Evolutionary conservation across 2,797 vertebrate species (phyloP), one percentile per base, ranked within the genome.

Genomic region (Orestias chungarensis): DNA sequence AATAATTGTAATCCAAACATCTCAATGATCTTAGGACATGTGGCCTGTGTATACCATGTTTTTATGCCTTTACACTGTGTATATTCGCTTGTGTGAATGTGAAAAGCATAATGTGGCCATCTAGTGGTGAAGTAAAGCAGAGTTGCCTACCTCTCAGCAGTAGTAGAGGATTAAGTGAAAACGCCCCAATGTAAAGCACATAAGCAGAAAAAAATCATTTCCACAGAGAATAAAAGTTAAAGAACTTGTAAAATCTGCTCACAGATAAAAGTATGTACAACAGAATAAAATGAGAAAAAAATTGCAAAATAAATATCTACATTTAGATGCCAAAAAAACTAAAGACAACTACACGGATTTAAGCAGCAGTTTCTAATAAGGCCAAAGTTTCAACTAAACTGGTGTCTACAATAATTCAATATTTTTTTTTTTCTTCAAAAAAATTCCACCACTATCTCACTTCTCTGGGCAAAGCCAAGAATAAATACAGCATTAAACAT

Each of bases 401-500:
- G 81, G 80, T 70, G 71, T 50, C 71, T 83, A 72, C 54, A 81
- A 78, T 38, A 55, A 55, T 67, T 50, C 33, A 27, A 20, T 4
- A 27, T n/a, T n/a, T n/a, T n/a, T n/a, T n/a, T n/a, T n/a, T n/a
- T n/a, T n/a, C n/a, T n/a, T n/a, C n/a, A n/a, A n/a, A n/a, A n/a
- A n/a, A n/a, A n/a, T n/a, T n/a, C n/a, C n/a, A n/a, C n/a, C 49
- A 74, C 76, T 57, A 68, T 50, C 64, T 49, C 44, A 46, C 76
- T 83, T 62, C 71, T 73, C 73, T 57, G 70, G 67, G 70, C 75
- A 82, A 77, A 80, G 43, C 40, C 79, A 50, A 35, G 76, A 90
- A 87, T 82, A 83, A 89, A 89, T 81, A 75, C 62, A 76, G 84
- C 88, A 89, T 90, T 62, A 91, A 92, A 92, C 82, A 91, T 91